Percentiles rank a stretch among this genome's conserved stretches.
Evolutionary conservation across 2,888 invertebrate genomes (phyloP).

Genomic region (Hesperia comma): DNA sequence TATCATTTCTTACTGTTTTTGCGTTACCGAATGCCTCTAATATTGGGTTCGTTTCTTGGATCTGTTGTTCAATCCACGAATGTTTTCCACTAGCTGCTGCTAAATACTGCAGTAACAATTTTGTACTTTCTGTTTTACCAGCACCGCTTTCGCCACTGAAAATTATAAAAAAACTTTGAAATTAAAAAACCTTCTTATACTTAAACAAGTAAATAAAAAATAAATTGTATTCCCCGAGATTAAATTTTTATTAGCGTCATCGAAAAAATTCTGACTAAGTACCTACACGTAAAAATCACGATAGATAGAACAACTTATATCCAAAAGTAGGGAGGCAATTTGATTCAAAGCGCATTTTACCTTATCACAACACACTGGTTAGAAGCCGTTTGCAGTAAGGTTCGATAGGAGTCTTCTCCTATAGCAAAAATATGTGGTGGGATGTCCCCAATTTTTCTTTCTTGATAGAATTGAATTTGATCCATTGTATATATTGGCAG

Average conservation of each 20-base stretch:
- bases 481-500: slow-evolving; percentile 97
- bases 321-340: neutral
- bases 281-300: neutral
- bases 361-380: slow-evolving; percentile 98
- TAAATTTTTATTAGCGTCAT: too few relatives aligned
- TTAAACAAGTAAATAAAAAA: too few relatives aligned
- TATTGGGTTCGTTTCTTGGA: slow-evolving; percentile 97
- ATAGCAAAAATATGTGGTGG: slow-evolving; percentile 98
- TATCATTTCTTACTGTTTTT: slow-evolving; percentile 97
- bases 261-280: too few relatives aligned
- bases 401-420: slow-evolving; percentile 94
- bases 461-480: slow-evolving; percentile 92
- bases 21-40: slow-evolving; percentile 99
- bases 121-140: slow-evolving; percentile 98
- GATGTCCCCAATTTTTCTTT: slow-evolving; percentile 91
- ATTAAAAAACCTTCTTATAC: too few relatives aligned
- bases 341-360: slow-evolving; percentile 63
- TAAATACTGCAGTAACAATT: slow-evolving; percentile 95
- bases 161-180: slow-evolving; percentile 12
- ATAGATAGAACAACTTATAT: neutral
- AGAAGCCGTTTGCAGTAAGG: slow-evolving; percentile 88
- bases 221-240: too few relatives aligned
- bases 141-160: slow-evolving; percentile 97
- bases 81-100: slow-evolving; percentile 97
- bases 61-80: slow-evolving; percentile 99